These are phyloP conservation scores for Drosophila lacertosa DNA, from an alignment of 1,140 invertebrate species.

Conservation along the genomic window DNA sequence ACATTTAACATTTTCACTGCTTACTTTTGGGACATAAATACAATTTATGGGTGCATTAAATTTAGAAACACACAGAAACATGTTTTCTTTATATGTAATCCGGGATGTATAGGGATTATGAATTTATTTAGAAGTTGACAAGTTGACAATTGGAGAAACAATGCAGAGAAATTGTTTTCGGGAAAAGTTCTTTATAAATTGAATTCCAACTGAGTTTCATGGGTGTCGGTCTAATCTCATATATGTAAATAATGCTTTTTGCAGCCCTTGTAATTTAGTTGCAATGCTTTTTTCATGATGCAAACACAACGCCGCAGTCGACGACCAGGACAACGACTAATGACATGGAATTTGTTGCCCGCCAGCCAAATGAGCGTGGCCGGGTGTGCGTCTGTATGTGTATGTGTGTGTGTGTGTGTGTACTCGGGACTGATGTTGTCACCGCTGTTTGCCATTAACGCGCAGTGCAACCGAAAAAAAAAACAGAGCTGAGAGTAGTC, in stretches of 20 bases:
- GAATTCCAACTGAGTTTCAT: not conserved
- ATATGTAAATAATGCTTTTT: constrained; percentile 27
- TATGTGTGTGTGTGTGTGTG: constrained; percentile 6
- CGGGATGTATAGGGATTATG: not conserved
- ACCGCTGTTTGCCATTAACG: constrained; percentile 73
- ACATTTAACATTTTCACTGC: not conserved
- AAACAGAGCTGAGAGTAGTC: constrained; percentile 47
- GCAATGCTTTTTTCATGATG: constrained; percentile 36
- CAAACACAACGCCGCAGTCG: constrained; percentile 27
- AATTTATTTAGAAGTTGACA: too few relatives aligned
- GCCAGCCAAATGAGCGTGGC: constrained; percentile 67
- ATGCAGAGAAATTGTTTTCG: too few relatives aligned
- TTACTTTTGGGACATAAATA: not conserved
- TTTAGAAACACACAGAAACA: not conserved
- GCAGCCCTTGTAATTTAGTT: constrained; percentile 58
- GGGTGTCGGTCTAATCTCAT: constrained; percentile 10
- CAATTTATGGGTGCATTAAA: not conserved
- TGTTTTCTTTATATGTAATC: not conserved
- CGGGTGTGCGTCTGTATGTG: constrained; percentile 7
- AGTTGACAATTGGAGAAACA: too few relatives aligned
- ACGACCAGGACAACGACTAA: constrained; percentile 66
- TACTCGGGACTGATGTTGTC: constrained; percentile 58
- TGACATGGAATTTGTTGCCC: constrained; percentile 74
- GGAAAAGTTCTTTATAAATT: not conserved
- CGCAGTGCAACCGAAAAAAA: constrained; percentile 28